Percentiles rank a stretch among this genome's conserved stretches.
Conservation (phyloP, 2,888 invertebrate species). For the Drosophila imparisetae region DNA sequence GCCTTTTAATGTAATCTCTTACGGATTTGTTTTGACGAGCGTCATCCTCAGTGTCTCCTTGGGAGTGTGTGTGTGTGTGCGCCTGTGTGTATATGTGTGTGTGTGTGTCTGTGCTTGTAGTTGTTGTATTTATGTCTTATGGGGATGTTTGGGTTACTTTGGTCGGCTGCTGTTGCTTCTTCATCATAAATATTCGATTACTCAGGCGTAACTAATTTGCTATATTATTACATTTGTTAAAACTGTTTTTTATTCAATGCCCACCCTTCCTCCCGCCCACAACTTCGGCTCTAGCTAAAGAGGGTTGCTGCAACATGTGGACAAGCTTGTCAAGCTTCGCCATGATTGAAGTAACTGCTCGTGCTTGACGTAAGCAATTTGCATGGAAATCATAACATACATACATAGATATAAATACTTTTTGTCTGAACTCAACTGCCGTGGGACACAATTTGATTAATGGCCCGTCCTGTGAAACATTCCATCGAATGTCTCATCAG, state of each 20-base stretch:
- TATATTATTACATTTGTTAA: slow-evolving; percentile 64
- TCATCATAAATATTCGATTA: slow-evolving; percentile 78
- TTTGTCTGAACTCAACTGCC: background rate
- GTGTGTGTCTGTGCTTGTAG: slow-evolving; percentile 29
- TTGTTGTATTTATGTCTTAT: slow-evolving; percentile 32
- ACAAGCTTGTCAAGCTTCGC: slow-evolving; percentile 18
- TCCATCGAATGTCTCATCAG: background rate
- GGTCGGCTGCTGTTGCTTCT: slow-evolving; percentile 22
- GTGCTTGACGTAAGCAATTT: background rate
- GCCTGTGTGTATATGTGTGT: slow-evolving; percentile 19
- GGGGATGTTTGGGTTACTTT: slow-evolving; percentile 22
- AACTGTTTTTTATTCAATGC: slow-evolving; percentile 42
- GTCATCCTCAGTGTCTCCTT: slow-evolving; percentile 23
- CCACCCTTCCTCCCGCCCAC: background rate
- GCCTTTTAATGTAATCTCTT: slow-evolving; percentile 80
- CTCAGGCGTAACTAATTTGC: slow-evolving; percentile 74
- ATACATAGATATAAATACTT: background rate
- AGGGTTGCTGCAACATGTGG: slow-evolving; percentile 1
- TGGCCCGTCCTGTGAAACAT: background rate
- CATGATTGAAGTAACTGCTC: slow-evolving; percentile 2
- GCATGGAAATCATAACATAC: background rate
- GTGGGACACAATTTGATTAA: background rate
- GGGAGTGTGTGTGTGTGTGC: background rate
- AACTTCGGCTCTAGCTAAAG: background rate
- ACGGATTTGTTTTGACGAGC: slow-evolving; percentile 80